phyloP scores from a whole-genome alignment of 2,797 vertebrate genomes.

The Pipistrellus nathusii region DNA sequence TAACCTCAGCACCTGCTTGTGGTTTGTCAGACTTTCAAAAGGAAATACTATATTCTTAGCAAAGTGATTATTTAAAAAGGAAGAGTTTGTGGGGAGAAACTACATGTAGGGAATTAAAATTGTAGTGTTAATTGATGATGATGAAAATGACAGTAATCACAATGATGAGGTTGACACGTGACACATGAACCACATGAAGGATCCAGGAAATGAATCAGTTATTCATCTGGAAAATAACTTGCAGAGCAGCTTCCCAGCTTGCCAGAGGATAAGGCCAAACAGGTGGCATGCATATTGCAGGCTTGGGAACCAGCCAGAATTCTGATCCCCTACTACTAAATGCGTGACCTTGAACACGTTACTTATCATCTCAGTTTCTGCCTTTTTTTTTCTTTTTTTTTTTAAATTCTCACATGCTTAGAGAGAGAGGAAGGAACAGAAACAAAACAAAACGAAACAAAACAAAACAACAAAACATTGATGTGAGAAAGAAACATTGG shows the following conservation, averaged over 20 bases:
- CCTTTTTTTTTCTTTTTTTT: neutral
- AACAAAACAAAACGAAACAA: neutral
- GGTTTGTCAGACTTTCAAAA: slow-evolving; percentile 24
- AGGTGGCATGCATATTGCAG: neutral
- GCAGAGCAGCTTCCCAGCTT: neutral
- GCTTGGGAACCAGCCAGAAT: neutral
- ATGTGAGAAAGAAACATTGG: neutral
- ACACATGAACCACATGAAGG: neutral
- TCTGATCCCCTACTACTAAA: neutral
- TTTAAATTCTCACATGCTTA: neutral
- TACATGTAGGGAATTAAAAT: neutral
- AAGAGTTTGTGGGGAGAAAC: slow-evolving; percentile 18
- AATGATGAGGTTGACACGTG: neutral
- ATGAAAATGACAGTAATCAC: slow-evolving; percentile 42
- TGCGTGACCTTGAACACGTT: neutral
- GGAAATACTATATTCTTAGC: slow-evolving; percentile 1
- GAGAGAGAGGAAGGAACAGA: neutral
- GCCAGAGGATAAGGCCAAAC: neutral
- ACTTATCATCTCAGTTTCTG: neutral
- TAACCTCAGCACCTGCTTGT: neutral
- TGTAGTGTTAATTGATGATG: neutral
- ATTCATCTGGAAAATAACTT: neutral
- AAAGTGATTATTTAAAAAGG: slow-evolving; percentile 43
- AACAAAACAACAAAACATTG: neutral
- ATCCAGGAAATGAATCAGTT: neutral